Conservation (phyloP, 92 coral and sea anemone species). For the Chrysogorgia sp. region DNA sequence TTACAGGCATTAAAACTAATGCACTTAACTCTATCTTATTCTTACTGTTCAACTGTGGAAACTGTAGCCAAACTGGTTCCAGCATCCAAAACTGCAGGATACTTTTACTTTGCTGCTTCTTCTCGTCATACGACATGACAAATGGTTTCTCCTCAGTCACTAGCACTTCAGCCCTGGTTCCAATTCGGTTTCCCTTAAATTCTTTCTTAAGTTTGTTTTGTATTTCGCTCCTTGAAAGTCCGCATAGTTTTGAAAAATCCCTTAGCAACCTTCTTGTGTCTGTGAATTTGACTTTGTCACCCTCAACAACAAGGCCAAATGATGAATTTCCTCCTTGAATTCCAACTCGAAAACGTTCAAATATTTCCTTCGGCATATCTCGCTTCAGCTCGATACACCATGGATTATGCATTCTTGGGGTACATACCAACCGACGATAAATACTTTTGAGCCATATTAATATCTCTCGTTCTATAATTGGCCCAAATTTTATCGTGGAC, state of each 20-base stretch:
- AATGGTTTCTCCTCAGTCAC: slow-evolving; percentile 59
- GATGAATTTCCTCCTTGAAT: slow-evolving; percentile 36
- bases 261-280: slow-evolving; percentile 47
- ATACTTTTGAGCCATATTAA: slow-evolving; percentile 57
- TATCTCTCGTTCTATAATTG: slow-evolving; percentile 1
- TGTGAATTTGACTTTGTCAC: slow-evolving; percentile 29
- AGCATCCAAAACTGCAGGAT: slow-evolving; percentile 61
- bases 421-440: slow-evolving; percentile 53
- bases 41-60: slow-evolving; percentile 47
- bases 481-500: not conserved
- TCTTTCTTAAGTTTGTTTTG: slow-evolving; percentile 42
- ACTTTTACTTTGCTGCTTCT: slow-evolving; percentile 52
- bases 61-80: slow-evolving; percentile 67
- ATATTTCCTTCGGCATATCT: slow-evolving; percentile 61
- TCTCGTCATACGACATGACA: slow-evolving; percentile 52
- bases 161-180: slow-evolving; percentile 52
- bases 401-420: slow-evolving; percentile 61
- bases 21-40: too few species aligned
- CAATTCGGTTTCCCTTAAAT: slow-evolving; percentile 61
- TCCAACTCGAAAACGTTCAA: slow-evolving; percentile 46
- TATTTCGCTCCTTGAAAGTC: slow-evolving; percentile 45
- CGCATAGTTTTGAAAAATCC: slow-evolving; percentile 48
- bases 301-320: slow-evolving; percentile 44
- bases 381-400: slow-evolving; percentile 69
- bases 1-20: too few species aligned